Conservation (phyloP, 2,797 vertebrate species). For the Dallia pectoralis region DNA sequence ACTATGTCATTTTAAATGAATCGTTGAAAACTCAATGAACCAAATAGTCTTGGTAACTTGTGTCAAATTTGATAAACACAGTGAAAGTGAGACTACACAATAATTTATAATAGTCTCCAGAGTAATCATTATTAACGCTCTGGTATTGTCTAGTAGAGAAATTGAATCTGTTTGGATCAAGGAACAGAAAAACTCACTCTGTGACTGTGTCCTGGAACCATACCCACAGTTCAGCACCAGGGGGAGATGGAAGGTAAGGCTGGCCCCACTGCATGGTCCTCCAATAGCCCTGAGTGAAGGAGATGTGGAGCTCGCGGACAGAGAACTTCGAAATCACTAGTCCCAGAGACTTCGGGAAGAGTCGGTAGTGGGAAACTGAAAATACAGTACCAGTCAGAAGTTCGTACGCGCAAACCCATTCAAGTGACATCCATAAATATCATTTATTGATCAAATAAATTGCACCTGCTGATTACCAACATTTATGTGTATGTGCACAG, state of each 20-base stretch:
- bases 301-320: slow-evolving; percentile 90
- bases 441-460: too few relatives aligned
- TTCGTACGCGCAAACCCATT: too few relatives aligned
- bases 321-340: slow-evolving; percentile 92
- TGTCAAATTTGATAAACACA: not conserved
- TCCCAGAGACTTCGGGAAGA: slow-evolving; percentile 94
- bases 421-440: too few relatives aligned
- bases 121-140: not conserved
- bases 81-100: too few relatives aligned
- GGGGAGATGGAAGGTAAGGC: slow-evolving; percentile 86
- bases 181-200: slow-evolving; percentile 77
- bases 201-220: slow-evolving; percentile 93
- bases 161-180: not conserved
- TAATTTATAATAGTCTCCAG: not conserved
- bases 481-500: too few relatives aligned
- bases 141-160: not conserved
- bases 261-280: slow-evolving; percentile 92
- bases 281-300: slow-evolving; percentile 97
- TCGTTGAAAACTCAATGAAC: not conserved
- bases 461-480: too few relatives aligned
- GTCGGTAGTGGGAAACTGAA: slow-evolving; percentile 92
- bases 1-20: not conserved
- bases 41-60: not conserved
- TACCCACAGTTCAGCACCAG: slow-evolving; percentile 94
- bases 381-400: not conserved